Evolutionary conservation across 2,888 invertebrate genomes (phyloP).

Genomic region (Isoperla grammatica): DNA sequence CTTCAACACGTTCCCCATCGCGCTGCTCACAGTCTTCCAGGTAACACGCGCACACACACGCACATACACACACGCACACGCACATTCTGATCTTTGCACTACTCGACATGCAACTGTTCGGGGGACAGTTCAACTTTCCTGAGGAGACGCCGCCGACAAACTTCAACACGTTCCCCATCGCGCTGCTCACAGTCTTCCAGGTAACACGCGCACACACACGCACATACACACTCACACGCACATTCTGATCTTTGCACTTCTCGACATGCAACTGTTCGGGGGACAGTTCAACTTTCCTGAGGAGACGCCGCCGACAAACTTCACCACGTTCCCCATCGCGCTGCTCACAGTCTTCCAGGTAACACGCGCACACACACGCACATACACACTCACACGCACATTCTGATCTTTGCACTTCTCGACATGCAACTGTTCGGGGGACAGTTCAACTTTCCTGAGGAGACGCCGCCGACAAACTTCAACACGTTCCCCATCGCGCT

Average conservation of each 20-base stretch:
- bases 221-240: no score
- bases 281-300: slow-evolving; percentile 90
- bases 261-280: slow-evolving; percentile 99
- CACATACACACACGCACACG: no score
- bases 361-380: no score
- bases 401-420: slow-evolving; percentile 96
- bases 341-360: slow-evolving; percentile 99
- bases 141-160: slow-evolving; percentile 93
- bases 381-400: no score
- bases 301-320: slow-evolving; percentile 95
- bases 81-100: slow-evolving; percentile 98
- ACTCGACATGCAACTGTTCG: slow-evolving; percentile 98
- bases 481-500: slow-evolving; percentile 99
- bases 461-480: slow-evolving; percentile 96
- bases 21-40: slow-evolving; percentile 99
- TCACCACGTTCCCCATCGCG: slow-evolving; percentile 99
- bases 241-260: slow-evolving; percentile 96
- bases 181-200: slow-evolving; percentile 99
- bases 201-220: slow-evolving; percentile 50
- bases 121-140: slow-evolving; percentile 91
- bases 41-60: no score
- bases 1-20: slow-evolving; percentile 99
- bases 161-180: slow-evolving; percentile 99
- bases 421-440: slow-evolving; percentile 99
- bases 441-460: slow-evolving; percentile 85